Percentiles rank a stretch among this genome's conserved stretches.
Conservation (phyloP, 2,888 invertebrate genomes). For the Monoplex corrugatus region DNA sequence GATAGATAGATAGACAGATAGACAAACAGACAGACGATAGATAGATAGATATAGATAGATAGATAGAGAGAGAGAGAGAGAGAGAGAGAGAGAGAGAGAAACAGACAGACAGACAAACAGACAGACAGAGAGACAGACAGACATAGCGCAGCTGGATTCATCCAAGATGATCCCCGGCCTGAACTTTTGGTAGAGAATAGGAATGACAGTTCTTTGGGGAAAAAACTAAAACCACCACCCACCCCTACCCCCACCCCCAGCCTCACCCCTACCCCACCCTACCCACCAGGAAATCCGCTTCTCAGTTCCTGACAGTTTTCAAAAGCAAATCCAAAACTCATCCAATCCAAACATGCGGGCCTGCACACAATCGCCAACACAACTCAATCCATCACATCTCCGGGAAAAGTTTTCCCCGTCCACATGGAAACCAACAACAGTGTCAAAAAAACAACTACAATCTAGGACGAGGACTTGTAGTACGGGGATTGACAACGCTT, state of each 20-base stretch:
- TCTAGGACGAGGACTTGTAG: not conserved
- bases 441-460: not conserved
- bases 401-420: not conserved
- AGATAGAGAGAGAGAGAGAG: not conserved
- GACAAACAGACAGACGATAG: too few relatives aligned
- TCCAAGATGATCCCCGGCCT: too few relatives aligned
- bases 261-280: slow-evolving; percentile 34
- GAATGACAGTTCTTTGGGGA: too few relatives aligned
- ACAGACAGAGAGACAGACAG: slow-evolving; percentile 18
- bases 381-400: not conserved
- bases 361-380: not conserved
- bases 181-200: too few relatives aligned
- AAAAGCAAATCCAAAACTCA: not conserved
- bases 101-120: not conserved
- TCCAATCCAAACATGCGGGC: slow-evolving; percentile 28
- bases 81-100: not conserved
- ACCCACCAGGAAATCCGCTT: not conserved
- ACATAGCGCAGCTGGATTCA: too few relatives aligned
- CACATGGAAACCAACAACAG: not conserved
- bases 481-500: not conserved
- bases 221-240: not conserved
- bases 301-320: not conserved
- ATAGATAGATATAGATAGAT: not conserved
- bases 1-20: not conserved
- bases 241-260: not conserved